phyloP scores from a whole-genome alignment of 2,113 vertebrate genomes.

The Corynorhinus townsendii region DNA sequence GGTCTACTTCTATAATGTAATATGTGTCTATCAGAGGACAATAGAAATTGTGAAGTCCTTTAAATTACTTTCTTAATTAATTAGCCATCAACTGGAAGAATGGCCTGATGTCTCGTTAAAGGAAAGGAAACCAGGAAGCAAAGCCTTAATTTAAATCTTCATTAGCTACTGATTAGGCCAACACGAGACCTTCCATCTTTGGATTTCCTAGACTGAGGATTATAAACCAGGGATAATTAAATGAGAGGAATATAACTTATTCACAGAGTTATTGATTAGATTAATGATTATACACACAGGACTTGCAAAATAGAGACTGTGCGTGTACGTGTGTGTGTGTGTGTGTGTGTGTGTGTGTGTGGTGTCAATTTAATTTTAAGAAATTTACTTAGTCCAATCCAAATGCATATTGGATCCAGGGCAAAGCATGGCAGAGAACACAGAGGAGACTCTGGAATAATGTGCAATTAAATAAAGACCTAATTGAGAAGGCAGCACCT shows the following conservation, averaged over 20 bases:
- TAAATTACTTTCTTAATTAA: constrained; percentile 49
- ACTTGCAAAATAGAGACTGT: constrained; percentile 2
- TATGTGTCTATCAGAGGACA: background rate
- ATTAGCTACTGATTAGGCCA: constrained; percentile 60
- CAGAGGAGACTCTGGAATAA: background rate
- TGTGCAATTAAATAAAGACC: background rate
- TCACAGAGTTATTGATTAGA: constrained; percentile 34
- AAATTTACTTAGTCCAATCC: background rate
- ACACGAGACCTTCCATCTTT: background rate
- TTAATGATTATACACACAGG: constrained; percentile 33
- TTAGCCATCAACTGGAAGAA: constrained; percentile 16
- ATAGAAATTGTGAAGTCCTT: constrained; percentile 21
- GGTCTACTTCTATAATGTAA: background rate
- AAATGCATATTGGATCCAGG: background rate
- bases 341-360: background rate
- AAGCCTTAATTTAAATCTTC: constrained; percentile 50
- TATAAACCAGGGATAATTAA: constrained; percentile 64
- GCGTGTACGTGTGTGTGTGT: background rate
- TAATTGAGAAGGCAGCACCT: background rate
- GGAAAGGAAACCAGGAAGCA: constrained; percentile 17
- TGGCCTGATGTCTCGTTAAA: background rate
- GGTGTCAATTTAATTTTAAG: constrained; percentile 47
- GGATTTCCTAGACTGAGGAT: constrained; percentile 48
- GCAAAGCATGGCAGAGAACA: background rate
- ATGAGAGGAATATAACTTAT: constrained; percentile 16